Base-by-base conservation (phyloP, 2,888 invertebrate genomes). In the Neoitamus cyanurus region DNA sequence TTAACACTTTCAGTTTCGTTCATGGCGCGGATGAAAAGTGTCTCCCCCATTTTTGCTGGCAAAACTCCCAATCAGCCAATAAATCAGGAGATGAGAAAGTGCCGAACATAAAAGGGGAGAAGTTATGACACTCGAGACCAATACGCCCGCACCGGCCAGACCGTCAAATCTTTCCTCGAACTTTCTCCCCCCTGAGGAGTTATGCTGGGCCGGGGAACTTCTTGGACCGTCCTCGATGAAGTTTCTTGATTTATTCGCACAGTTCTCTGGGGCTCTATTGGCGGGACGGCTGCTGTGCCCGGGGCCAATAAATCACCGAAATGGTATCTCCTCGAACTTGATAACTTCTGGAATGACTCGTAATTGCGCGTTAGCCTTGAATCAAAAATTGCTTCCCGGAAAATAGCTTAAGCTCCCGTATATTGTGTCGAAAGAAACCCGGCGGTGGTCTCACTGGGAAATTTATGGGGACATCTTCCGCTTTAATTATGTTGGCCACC, bases 81-180 rank as follows among this genome's bases (percentile, higher is more conserved):
- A 70, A 70, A 70, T 70, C 70, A 70, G 70, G 30, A 70, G 58
- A 70, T 70, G 31, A 70, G 70, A 70, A 70, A 70, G 30, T 70
- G 30, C 70, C 70, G n/a, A 70, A 70, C 70, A 70, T 70, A 84
- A 84, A 84, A 84, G 72, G 84, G 78, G 80, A 84, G 80, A 84
- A 84, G 84, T 84, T 84, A 84, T 84, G 84, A 84, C 80, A 84
- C 84, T 82, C 58, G 70, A 84, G 78, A 70, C 80, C 31, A 20
- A 48, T 58, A 30, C 34, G 28, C 70, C 58, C 20, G 80, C 48
- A 80, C 72, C 36, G 20, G 13, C 30, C 2, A 70, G 70, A 70
- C 31, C 70, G n/a, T 70, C 58, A 58, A 58, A 58, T 58, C 58
- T 58, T 58, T 58, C 58, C 11, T 9, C 20, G 58, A 58, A 58